Base-by-base conservation (phyloP, 2,888 invertebrate species). In the Arctia plantaginis region DNA sequence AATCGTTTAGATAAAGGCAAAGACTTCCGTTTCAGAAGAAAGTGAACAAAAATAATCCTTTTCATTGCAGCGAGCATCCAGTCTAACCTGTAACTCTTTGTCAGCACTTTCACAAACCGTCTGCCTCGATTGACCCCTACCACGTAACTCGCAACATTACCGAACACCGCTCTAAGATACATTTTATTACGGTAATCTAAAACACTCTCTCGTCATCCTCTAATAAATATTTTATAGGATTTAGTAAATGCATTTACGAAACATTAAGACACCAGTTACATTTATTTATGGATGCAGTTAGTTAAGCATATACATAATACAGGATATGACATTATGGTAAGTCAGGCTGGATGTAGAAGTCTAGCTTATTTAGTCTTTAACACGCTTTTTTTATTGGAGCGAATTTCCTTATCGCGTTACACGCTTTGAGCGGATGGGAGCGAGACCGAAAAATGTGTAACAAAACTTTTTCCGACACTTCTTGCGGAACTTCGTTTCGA, bases 71-170 rank as follows among this genome's bases (percentile, higher is more conserved):
- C 12, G 27, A 18, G 59, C 39, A 62, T 72, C 62, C 67, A 67
- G 67, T 62, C 20, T 62, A 62, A 68, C 62, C 39, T n/a, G 67
- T 27, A 55, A 30, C 39, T 39, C 27, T 55, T 65, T 55, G 51
- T 66, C 35, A 66, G 35, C 27, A 66, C 72, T 73, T 73, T 73
- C 73, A 39, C 72, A 30, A 51, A 18, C 30, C 73, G 68, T 64
- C 62, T 62, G 27, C 44, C 44, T 64, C 33, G 27, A 20, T 62
- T 35, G 62, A 72, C 62, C 62, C 30, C 18, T 33, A 8, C 18
- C 12, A 68, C 44, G 51, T 69, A 69, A 73, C 73, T 65, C 51
- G 69, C 23, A 13, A 72, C 27, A 66, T 55, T 66, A 70, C 27
- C 27, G 59, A 59, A 59, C 59, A 59, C 59, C 59, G 27, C 27